Percentiles rank a stretch among this genome's conserved stretches.
phyloP scores from a whole-genome alignment of 2,113 vertebrate genomes.

The Crotalus helleri region DNA sequence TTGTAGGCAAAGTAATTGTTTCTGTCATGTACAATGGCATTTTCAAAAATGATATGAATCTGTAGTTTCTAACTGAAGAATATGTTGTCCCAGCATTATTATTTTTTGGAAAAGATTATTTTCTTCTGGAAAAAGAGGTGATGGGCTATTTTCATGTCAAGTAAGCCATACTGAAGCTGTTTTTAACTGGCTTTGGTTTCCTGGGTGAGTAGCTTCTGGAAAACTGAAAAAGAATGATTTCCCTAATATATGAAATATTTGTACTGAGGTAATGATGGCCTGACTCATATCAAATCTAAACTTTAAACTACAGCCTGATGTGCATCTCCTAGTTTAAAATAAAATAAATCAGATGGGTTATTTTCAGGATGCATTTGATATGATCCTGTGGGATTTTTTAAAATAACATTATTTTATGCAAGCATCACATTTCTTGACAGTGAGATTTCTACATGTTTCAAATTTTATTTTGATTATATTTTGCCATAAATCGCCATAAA shows the following conservation, averaged over 20 bases:
- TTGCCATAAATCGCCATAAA: not conserved
- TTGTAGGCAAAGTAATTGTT: not conserved
- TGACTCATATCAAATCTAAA: not conserved
- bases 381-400: conserved; percentile 55
- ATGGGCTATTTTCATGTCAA: too few relatives aligned
- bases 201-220: not conserved
- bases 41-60: not conserved
- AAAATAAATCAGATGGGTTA: conserved; percentile 42
- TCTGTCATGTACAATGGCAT: not conserved
- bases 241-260: too few relatives aligned
- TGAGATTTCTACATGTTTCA: conserved; percentile 41
- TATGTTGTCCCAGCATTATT: too few relatives aligned
- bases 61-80: not conserved
- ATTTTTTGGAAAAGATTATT: too few relatives aligned
- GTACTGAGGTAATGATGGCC: too few relatives aligned
- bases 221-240: too few relatives aligned
- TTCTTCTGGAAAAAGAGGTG: too few relatives aligned
- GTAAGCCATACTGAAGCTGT: not conserved
- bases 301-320: conserved; percentile 31
- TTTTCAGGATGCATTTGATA: conserved; percentile 57
- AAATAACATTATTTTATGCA: conserved; percentile 54
- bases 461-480: not conserved
- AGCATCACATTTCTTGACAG: conserved; percentile 53
- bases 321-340: conserved; percentile 47
- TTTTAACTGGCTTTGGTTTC: not conserved